These are phyloP conservation scores for Prionchulus punctatus DNA, from an alignment of 2,888 invertebrate species.

Conservation along the genomic window DNA sequence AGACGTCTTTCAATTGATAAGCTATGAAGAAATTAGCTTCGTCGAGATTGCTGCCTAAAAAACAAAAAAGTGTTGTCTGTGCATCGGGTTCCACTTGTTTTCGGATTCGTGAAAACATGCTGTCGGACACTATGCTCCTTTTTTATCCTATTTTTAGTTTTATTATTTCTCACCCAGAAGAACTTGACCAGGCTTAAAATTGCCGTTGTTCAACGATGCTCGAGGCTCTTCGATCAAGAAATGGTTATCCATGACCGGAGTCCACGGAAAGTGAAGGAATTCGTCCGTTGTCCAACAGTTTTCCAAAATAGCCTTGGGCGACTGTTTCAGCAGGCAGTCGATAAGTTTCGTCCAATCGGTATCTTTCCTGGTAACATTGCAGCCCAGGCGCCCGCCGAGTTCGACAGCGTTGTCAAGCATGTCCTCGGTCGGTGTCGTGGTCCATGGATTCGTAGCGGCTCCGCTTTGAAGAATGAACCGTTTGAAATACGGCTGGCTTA, in stretches of 20 bases:
- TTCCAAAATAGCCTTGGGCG: constrained; percentile 36
- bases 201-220: constrained; percentile 53
- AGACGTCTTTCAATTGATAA: constrained; percentile 50
- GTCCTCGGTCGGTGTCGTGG: not conserved
- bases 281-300: constrained; percentile 21
- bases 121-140: too few species aligned
- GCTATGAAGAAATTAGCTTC: constrained; percentile 86
- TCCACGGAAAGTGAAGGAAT: constrained; percentile 59
- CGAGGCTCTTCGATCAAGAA: constrained; percentile 60
- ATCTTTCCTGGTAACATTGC: constrained; percentile 8
- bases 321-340: constrained; percentile 51
- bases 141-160: too few species aligned
- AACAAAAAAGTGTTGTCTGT: too few species aligned
- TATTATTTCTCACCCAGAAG: too few species aligned
- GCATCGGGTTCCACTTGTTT: too few species aligned
- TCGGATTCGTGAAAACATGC: too few species aligned
- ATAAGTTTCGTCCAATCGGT: constrained; percentile 47
- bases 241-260: constrained; percentile 78
- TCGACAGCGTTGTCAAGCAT: not conserved
- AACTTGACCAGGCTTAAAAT: constrained; percentile 80
- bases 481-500: constrained; percentile 23
- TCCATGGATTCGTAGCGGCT: constrained; percentile 80
- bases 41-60: constrained; percentile 79
- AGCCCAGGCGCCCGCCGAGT: not conserved
- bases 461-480: constrained; percentile 74